These are phyloP conservation scores for Abramis brama DNA, from an alignment of 2,113 vertebrate genomes.

Conservation along the genomic window DNA sequence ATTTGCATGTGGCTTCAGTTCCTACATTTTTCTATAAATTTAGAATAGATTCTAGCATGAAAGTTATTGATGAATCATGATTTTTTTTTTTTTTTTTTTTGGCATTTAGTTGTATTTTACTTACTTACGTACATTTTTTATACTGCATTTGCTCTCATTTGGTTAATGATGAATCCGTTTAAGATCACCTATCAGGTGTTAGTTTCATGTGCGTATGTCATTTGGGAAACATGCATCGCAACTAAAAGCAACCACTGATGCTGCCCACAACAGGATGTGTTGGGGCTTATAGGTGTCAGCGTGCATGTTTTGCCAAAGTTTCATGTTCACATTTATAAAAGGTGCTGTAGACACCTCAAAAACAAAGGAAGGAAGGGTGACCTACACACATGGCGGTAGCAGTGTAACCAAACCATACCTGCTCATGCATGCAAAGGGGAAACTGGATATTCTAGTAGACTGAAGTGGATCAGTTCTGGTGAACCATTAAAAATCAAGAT, in stretches of 20 bases:
- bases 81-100: no score
- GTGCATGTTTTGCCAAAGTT: not conserved
- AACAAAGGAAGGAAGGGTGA: not conserved
- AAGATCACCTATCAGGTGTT: not conserved
- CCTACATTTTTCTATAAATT: not conserved
- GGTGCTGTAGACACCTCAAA: not conserved
- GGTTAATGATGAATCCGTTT: no score
- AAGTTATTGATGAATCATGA: no score
- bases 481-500: not conserved
- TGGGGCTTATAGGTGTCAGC: not conserved
- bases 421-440: not conserved
- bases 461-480: no score
- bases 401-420: not conserved
- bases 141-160: no score
- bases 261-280: slow-evolving; percentile 20
- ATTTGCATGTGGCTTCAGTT: not conserved
- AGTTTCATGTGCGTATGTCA: not conserved
- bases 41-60: not conserved
- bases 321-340: not conserved
- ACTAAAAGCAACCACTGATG: not conserved
- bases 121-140: no score
- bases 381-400: not conserved
- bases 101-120: no score
- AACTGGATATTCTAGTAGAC: not conserved
- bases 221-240: not conserved